These are phyloP conservation scores for Trissoscelio sp. DNA, from an alignment of 2,888 invertebrate species.

Conservation along the genomic window DNA sequence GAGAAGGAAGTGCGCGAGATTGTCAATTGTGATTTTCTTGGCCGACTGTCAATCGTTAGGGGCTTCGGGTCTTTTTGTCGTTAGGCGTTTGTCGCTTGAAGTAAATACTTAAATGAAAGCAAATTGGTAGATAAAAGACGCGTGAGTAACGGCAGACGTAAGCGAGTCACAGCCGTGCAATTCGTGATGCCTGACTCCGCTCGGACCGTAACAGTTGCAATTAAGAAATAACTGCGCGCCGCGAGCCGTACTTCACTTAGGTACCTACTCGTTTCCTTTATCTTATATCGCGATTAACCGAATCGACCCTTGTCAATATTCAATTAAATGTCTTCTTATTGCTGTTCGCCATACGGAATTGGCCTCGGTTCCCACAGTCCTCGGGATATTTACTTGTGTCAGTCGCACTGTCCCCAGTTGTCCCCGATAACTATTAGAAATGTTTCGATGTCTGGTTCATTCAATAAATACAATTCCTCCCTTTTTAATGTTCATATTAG, in stretches of 20 bases:
- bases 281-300: slow-evolving; percentile 49
- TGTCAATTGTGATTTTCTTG: slow-evolving; percentile 49
- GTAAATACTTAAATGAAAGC: slow-evolving; percentile 61
- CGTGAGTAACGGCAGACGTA: slow-evolving; percentile 16
- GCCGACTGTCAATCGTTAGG: slow-evolving; percentile 23
- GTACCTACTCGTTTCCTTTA: slow-evolving; percentile 39
- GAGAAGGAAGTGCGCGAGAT: slow-evolving; percentile 53
- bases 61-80: slow-evolving; percentile 25
- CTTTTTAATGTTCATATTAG: no score
- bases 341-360: slow-evolving; percentile 17
- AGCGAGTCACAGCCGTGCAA: slow-evolving; percentile 42
- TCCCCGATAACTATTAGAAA: background rate
- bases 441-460: background rate
- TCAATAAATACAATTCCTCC: no score
- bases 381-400: slow-evolving; percentile 19
- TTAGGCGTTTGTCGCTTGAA: slow-evolving; percentile 29
- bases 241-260: slow-evolving; percentile 22
- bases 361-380: slow-evolving; percentile 21
- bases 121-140: slow-evolving; percentile 68
- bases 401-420: background rate
- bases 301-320: slow-evolving; percentile 57
- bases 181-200: slow-evolving; percentile 36
- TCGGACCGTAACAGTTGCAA: slow-evolving; percentile 44
- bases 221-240: slow-evolving; percentile 51
- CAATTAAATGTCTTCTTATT: slow-evolving; percentile 49